Evolutionary conservation across 2,113 vertebrate species (phyloP).

Genomic region (Ophthalmolycus amberensis): DNA sequence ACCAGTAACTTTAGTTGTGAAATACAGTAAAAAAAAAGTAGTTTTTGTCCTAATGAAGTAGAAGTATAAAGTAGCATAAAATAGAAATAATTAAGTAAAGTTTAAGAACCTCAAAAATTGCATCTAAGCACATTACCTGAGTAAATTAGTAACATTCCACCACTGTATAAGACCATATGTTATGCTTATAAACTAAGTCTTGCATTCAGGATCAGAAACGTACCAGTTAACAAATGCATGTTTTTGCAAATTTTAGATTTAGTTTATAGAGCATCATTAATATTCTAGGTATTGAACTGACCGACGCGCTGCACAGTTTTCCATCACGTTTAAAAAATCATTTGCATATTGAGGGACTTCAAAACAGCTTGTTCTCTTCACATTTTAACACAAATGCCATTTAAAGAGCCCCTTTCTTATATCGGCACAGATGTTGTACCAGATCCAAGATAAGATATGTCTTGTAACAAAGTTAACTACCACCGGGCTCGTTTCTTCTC

Average conservation of each 20-base stretch:
- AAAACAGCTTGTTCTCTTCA: constrained; percentile 24
- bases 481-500: constrained; percentile 59
- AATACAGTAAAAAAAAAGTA: background rate
- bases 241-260: background rate
- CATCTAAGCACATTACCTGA: background rate
- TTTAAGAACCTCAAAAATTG: background rate
- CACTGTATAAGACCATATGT: background rate
- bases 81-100: background rate
- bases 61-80: background rate
- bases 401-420: constrained; percentile 38
- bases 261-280: background rate
- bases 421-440: constrained; percentile 55
- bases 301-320: background rate
- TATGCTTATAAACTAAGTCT: background rate
- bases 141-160: background rate
- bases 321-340: background rate
- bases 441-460: constrained; percentile 39
- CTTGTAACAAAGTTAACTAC: constrained; percentile 69
- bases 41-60: background rate
- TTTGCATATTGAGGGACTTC: background rate
- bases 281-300: background rate
- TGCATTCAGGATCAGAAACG: background rate
- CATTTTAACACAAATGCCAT: constrained; percentile 30
- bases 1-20: background rate
- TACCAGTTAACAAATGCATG: background rate